These are phyloP conservation scores for Carapus acus DNA, from an alignment of 2,797 vertebrate genomes.

Conservation along the genomic window DNA sequence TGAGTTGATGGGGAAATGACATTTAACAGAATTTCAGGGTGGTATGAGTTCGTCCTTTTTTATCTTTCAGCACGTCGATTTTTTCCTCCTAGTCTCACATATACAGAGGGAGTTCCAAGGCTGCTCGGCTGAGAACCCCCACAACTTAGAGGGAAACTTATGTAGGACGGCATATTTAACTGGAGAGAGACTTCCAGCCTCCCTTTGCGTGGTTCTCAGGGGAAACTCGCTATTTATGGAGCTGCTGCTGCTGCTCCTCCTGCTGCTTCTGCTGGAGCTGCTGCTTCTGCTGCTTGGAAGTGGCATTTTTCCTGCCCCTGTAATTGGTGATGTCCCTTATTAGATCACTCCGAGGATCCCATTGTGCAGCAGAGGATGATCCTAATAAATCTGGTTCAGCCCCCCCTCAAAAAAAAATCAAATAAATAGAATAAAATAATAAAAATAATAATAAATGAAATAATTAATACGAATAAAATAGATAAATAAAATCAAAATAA, in stretches of 20 bases:
- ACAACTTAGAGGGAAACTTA: constrained; percentile 55
- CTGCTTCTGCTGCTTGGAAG: constrained; percentile 62
- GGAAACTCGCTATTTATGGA: constrained; percentile 73
- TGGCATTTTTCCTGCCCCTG: constrained; percentile 54
- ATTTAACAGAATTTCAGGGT: neutral
- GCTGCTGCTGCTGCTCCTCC: constrained; percentile 43
- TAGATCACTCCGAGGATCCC: constrained; percentile 26
- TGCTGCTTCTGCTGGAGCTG: constrained; percentile 59
- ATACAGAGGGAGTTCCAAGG: neutral
- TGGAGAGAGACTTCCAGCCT: constrained; percentile 49
- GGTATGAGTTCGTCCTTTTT: neutral
- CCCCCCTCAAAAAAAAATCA: neutral
- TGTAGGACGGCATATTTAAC: constrained; percentile 67
- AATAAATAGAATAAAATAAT: too few species aligned
- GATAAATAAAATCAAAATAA: too few species aligned
- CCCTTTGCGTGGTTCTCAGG: constrained; percentile 65
- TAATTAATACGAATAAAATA: too few species aligned
- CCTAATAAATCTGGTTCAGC: too few species aligned
- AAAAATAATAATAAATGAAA: too few species aligned
- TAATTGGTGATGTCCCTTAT: constrained; percentile 41
- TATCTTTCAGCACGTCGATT: too few species aligned
- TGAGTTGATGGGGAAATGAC: too few species aligned
- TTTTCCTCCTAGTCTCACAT: constrained; percentile 3
- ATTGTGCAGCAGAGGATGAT: too few species aligned
- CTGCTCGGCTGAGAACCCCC: constrained; percentile 24